Evolutionary conservation across 2,888 invertebrate genomes (phyloP).

Genomic region (Mamestra brassicae): DNA sequence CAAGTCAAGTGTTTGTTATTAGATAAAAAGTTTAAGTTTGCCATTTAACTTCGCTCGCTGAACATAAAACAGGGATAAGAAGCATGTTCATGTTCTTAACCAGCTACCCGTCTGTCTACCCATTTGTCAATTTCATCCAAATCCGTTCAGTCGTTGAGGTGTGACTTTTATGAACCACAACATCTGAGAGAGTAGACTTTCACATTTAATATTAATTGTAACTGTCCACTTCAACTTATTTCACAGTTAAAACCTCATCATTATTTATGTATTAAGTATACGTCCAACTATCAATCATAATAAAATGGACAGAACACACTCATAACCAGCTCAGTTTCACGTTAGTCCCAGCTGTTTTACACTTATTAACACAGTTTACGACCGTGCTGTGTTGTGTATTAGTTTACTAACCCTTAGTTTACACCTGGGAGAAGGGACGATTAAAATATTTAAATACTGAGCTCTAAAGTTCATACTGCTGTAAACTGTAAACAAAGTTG

Average conservation of each 20-base stretch:
- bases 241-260: not conserved
- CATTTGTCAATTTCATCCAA: no score
- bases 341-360: conserved; percentile 69
- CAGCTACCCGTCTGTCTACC: no score
- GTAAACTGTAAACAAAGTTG: conserved; percentile 28
- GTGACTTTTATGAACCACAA: no score
- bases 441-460: conserved; percentile 57
- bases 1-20: no score
- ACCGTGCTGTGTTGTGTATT: conserved; percentile 68
- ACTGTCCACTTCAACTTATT: not conserved
- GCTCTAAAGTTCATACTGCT: conserved; percentile 4
- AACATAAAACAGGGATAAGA: no score
- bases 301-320: conserved; percentile 23
- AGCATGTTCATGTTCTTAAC: no score
- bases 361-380: conserved; percentile 76
- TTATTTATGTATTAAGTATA: no score
- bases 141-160: no score
- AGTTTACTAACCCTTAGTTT: conserved; percentile 43
- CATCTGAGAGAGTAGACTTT: no score
- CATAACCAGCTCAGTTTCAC: not conserved
- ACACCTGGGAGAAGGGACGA: conserved; percentile 53
- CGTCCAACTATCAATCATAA: not conserved
- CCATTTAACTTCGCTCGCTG: no score
- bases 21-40: no score
- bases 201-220: no score